Conservation (phyloP, 2,113 vertebrate species). For the Leptodactylus fuscus region DNA sequence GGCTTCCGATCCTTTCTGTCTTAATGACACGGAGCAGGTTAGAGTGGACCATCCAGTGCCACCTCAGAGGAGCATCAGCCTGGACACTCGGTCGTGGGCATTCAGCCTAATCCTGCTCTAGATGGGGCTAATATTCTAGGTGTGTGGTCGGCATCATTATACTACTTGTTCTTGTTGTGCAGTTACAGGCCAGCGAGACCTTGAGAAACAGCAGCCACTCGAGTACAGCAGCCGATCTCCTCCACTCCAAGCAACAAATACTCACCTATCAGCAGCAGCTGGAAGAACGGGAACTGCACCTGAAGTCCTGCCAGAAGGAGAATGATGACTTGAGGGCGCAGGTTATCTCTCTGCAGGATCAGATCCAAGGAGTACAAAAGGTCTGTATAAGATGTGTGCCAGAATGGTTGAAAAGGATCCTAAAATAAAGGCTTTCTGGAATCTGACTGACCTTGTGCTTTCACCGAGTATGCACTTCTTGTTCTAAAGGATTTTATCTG, state of each 20-base stretch:
- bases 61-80: too few species aligned
- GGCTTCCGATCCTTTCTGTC: too few species aligned
- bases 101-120: too few species aligned
- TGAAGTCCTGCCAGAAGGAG: constrained; percentile 76
- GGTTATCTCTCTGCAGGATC: constrained; percentile 77
- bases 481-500: too few species aligned
- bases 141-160: too few species aligned
- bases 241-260: constrained; percentile 90
- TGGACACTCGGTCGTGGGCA: too few species aligned
- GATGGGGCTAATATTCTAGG: too few species aligned
- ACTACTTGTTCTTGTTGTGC: constrained; percentile 50
- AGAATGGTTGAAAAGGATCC: background rate
- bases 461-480: too few species aligned
- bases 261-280: constrained; percentile 86
- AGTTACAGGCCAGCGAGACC: constrained; percentile 94
- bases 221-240: constrained; percentile 88
- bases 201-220: constrained; percentile 91
- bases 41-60: background rate
- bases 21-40: background rate
- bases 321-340: constrained; percentile 76
- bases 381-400: constrained; percentile 68
- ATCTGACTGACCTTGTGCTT: too few species aligned
- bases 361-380: constrained; percentile 75
- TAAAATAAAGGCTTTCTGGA: background rate
- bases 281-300: constrained; percentile 78